A percentile compares a stretch with the other conserved stretches of the same genome.
Conservation (phyloP, 2,888 invertebrate species). For the Pterobdella sp. region DNA sequence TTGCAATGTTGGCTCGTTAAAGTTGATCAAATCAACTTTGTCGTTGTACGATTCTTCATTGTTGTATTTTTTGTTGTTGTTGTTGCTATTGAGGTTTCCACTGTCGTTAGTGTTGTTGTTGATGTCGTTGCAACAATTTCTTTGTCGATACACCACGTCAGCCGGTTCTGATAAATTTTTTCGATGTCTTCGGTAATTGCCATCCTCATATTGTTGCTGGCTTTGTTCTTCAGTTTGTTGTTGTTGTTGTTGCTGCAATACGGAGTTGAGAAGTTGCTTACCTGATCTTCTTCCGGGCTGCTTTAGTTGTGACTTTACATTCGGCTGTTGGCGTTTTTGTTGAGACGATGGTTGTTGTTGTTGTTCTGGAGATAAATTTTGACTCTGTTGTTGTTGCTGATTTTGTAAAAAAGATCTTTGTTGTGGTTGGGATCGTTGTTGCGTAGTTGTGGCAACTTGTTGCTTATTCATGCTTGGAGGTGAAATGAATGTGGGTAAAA, state of each 20-base stretch:
- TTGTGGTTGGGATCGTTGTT: not conserved
- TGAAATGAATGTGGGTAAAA: conserved; percentile 22
- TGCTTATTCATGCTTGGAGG: not conserved
- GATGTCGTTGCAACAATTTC: not conserved
- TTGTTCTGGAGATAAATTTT: not conserved
- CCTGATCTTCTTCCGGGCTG: not conserved
- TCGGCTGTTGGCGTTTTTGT: not conserved
- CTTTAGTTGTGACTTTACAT: not conserved
- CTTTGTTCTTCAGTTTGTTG: conserved; percentile 9
- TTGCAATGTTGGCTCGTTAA: not conserved
- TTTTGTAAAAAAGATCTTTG: conserved; percentile 18
- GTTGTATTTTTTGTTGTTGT: no score
- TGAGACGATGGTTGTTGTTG: not conserved
- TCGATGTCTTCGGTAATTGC: not conserved
- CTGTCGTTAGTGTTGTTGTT: conserved; percentile 16
- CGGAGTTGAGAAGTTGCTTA: not conserved
- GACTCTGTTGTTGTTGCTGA: conserved; percentile 22
- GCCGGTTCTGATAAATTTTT: not conserved
- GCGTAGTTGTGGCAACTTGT: not conserved
- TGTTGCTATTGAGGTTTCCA: conserved; percentile 7
- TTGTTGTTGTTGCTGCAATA: conserved; percentile 8
- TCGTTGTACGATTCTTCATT: no score
- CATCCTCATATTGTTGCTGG: not conserved
- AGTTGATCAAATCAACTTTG: not conserved
- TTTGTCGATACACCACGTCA: not conserved